phyloP scores from a whole-genome alignment of 1,140 invertebrate genomes.

The Heliconius nattereri region DNA sequence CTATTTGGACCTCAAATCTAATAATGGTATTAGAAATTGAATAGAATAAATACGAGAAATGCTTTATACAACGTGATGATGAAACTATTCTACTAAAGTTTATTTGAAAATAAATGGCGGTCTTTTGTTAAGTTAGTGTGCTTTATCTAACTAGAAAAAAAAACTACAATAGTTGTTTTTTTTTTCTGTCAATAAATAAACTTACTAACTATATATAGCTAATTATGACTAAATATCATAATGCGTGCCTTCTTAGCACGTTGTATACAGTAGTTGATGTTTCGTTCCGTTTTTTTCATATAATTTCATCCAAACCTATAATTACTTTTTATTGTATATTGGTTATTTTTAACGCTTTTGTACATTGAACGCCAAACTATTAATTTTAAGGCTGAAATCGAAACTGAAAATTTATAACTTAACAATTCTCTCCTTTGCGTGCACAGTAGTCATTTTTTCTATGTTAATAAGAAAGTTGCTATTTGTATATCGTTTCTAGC shows the following conservation, averaged over 20 bases:
- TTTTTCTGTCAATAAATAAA: background rate
- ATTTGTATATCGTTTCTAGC: background rate
- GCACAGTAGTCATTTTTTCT: background rate
- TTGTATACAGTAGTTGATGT: background rate
- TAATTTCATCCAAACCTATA: background rate
- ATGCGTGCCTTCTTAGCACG: constrained; percentile 6
- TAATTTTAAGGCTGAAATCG: background rate
- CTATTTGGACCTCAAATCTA: background rate
- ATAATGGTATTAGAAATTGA: background rate
- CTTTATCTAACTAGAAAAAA: background rate
- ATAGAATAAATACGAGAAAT: background rate
- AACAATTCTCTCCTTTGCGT: background rate
- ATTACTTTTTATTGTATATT: background rate
- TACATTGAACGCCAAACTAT: constrained; percentile 5
- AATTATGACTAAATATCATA: background rate
- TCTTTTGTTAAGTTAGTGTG: background rate
- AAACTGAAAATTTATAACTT: background rate
- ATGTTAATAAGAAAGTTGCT: background rate
- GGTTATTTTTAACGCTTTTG: constrained; percentile 7
- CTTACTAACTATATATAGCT: background rate
- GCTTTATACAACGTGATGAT: constrained; percentile 2
- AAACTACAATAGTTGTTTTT: background rate
- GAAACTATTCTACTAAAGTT: background rate
- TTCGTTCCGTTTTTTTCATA: background rate
- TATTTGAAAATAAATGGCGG: background rate